phyloP scores from a whole-genome alignment of 2,888 invertebrate species.

The Clostera curtula region DNA sequence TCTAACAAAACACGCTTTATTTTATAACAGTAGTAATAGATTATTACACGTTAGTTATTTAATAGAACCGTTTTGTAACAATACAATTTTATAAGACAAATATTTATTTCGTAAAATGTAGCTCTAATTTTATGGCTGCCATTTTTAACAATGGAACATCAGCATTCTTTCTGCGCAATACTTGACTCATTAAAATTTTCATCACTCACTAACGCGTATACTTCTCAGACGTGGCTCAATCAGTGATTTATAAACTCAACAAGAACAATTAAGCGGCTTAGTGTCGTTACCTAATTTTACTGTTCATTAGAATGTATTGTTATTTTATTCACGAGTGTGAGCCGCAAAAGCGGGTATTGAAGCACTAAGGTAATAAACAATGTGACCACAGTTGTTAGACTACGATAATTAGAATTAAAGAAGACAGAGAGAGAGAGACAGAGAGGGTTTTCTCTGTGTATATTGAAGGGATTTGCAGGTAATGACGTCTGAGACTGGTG shows the following conservation, averaged over 20 bases:
- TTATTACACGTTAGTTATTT: conserved; percentile 16
- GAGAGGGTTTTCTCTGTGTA: too few species aligned
- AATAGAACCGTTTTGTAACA: conserved; percentile 16
- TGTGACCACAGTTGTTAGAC: too few species aligned
- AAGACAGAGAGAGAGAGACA: too few species aligned
- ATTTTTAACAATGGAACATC: conserved; percentile 24
- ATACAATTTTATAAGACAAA: conserved; percentile 17
- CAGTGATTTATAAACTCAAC: conserved; percentile 8
- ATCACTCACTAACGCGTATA: conserved; percentile 13
- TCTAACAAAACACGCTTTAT: conserved; percentile 1
- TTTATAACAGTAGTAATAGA: conserved; percentile 1
- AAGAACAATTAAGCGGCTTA: too few species aligned
- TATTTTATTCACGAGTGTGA: too few species aligned
- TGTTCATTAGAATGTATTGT: too few species aligned
- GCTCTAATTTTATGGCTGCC: conserved; percentile 12
- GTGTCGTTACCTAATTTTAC: too few species aligned
- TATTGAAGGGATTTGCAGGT: too few species aligned
- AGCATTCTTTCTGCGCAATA: conserved; percentile 20
- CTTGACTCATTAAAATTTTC: conserved; percentile 25
- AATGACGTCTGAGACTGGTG: too few species aligned
- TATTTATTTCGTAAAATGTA: conserved; percentile 26
- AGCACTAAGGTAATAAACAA: too few species aligned
- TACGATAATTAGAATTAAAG: too few species aligned
- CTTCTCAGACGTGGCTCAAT: conserved; percentile 17
- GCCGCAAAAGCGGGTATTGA: too few species aligned